Evolutionary conservation across 2,113 vertebrate species (phyloP).

Genomic region (Tetraodon nigroviridis): DNA sequence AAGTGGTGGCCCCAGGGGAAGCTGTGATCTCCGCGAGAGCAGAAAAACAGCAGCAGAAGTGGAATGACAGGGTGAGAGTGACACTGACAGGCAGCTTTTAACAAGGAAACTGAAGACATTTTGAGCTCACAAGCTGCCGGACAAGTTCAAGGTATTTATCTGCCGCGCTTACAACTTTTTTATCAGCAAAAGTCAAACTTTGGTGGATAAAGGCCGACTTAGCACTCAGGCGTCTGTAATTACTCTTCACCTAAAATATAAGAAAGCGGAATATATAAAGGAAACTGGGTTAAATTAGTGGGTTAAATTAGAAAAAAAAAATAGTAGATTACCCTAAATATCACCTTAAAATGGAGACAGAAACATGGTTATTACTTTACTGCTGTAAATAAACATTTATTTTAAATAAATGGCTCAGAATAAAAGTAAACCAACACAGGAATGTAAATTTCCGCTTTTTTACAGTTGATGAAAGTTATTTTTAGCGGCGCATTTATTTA

Average conservation of each 20-base stretch:
- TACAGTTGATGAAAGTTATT: conserved; percentile 1
- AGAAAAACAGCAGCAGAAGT: background rate
- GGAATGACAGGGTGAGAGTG: conserved; percentile 13
- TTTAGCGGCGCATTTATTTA: background rate
- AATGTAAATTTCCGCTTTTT: background rate
- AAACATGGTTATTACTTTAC: no score
- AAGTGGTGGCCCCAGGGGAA: conserved; percentile 39
- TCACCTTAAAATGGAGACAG: no score
- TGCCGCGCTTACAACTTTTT: background rate
- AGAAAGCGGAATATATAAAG: no score
- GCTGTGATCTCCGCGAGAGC: conserved; percentile 10
- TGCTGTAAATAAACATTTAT: background rate
- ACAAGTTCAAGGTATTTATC: conserved; percentile 61
- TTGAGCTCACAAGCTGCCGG: conserved; percentile 19
- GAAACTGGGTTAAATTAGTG: no score
- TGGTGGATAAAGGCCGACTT: no score
- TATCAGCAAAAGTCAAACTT: no score
- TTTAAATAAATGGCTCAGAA: background rate
- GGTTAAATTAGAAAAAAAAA: no score
- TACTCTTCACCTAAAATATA: background rate
- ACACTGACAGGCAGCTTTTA: conserved; percentile 29
- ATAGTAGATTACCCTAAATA: no score
- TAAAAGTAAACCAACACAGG: background rate
- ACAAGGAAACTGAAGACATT: conserved; percentile 21
- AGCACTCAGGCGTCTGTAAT: background rate